phyloP scores from a whole-genome alignment of 2,113 vertebrate species.

The Strix uralensis region DNA sequence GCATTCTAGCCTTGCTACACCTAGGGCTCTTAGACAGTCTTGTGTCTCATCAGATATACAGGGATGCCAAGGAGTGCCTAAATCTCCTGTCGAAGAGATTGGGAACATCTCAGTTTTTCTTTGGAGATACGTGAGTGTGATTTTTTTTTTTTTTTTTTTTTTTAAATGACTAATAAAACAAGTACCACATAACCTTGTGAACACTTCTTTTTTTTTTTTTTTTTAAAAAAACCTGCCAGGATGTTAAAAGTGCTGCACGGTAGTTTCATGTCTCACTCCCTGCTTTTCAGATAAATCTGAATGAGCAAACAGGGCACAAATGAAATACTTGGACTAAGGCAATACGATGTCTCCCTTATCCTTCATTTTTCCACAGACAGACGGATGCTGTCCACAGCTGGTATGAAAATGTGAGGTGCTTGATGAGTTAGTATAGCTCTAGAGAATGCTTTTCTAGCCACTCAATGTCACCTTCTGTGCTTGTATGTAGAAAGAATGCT shows the following conservation, averaged over 20 bases:
- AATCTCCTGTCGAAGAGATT: constrained; percentile 94
- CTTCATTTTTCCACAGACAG: neutral
- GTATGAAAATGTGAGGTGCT: neutral
- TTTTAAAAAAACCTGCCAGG: neutral
- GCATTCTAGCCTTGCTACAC: neutral
- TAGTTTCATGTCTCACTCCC: neutral
- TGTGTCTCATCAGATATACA: constrained; percentile 87
- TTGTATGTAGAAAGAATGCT: neutral
- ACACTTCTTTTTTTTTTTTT: neutral
- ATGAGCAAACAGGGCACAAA: neutral
- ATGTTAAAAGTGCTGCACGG: neutral
- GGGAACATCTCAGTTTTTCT: constrained; percentile 90
- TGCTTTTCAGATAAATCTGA: neutral
- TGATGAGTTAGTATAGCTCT: neutral
- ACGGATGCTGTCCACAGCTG: neutral
- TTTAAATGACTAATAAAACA: neutral
- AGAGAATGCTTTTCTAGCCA: neutral
- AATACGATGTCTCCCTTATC: neutral
- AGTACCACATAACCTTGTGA: neutral
- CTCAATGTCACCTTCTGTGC: neutral
- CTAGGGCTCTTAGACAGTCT: constrained; percentile 32
- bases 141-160: neutral
- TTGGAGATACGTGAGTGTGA: constrained; percentile 89
- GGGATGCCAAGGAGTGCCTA: constrained; percentile 96
- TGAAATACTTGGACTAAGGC: neutral